A percentile compares a stretch with the other conserved stretches of the same genome.
phyloP scores from a whole-genome alignment of 2,888 invertebrate species.

The Coecobrya sp. region DNA sequence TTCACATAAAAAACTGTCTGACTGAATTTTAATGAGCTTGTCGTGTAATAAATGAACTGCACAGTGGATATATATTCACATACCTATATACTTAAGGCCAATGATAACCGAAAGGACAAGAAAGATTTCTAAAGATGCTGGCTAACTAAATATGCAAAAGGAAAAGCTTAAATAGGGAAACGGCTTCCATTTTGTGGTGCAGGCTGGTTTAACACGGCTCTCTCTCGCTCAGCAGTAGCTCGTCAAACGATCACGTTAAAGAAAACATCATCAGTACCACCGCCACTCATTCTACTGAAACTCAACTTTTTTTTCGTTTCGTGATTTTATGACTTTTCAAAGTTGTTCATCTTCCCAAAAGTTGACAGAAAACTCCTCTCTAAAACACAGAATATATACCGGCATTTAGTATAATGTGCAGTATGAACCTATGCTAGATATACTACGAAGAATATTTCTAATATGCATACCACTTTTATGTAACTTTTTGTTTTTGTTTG shows the following conservation, averaged over 20 bases:
- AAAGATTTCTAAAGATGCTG: not conserved
- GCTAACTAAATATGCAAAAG: not conserved
- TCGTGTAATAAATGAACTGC: slow-evolving; percentile 57
- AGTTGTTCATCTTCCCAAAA: slow-evolving; percentile 65
- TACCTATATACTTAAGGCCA: not conserved
- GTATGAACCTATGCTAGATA: too few relatives aligned
- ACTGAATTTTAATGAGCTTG: slow-evolving; percentile 76
- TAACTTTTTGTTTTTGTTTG: slow-evolving; percentile 1
- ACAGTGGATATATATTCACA: not conserved
- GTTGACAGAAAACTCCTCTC: slow-evolving; percentile 43
- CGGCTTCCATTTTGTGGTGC: slow-evolving; percentile 26
- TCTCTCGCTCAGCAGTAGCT: slow-evolving; percentile 45
- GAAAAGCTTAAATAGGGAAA: slow-evolving; percentile 44
- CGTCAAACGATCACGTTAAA: slow-evolving; percentile 46
- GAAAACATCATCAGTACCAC: not conserved
- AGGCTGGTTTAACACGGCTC: not conserved
- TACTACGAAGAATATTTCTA: not conserved
- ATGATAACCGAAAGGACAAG: slow-evolving; percentile 5
- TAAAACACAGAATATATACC: not conserved
- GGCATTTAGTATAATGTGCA: not conserved
- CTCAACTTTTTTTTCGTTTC: slow-evolving; percentile 48
- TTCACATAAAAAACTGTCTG: slow-evolving; percentile 48
- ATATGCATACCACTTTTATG: not conserved
- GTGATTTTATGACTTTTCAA: slow-evolving; percentile 75
- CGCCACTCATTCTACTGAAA: too few relatives aligned